Evolutionary conservation across 2,797 vertebrate species (phyloP), one percentile per base, ranked within the genome.

Genomic region (Propithecus perrieri): DNA sequence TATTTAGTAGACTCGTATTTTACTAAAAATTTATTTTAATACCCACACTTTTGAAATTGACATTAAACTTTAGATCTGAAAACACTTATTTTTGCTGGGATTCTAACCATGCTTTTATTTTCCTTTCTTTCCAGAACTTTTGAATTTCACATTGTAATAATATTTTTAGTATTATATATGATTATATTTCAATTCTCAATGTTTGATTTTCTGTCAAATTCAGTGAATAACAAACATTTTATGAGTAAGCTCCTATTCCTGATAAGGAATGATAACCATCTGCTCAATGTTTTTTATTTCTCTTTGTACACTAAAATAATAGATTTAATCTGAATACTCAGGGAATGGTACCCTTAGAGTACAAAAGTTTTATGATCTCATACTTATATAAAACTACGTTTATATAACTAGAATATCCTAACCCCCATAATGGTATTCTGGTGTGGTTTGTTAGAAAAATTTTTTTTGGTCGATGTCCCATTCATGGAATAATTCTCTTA

Each of bases 291-390:
- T 96, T 86, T 93, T 1, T 33, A 72, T 63, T 92, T 96, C 59
- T 96, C 65, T 95, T 92, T 90, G 50, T 85, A 89, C 20, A 67
- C n/a, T 59, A 61, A 96, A 87, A 67, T 92, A 87, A 78, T 0
- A 53, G 67, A 88, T 65, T 93, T 94, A 33, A 76, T 95, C 48
- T 96, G 55, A 96, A 96, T 96, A 74, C 71, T 96, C 89, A 85
- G 83, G 55, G 33, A 55, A 7, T 48, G 50, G 28, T 33, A 13
- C 30, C 79, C 53, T 72, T 30, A 30, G 61, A 33, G 48, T 71
- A 41, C 12, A 67, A 43, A 81, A 87, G 74, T 85, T 84, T 95
- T 88, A 93, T 92, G 33, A 83, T 78, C 18, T 89, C 94, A 53
- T 26, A 71, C 35, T 48, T 94, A 26, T 59, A 43, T 89, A 88